phyloP scores from a whole-genome alignment of 1,140 invertebrate species.

The Musca vetustissima region DNA sequence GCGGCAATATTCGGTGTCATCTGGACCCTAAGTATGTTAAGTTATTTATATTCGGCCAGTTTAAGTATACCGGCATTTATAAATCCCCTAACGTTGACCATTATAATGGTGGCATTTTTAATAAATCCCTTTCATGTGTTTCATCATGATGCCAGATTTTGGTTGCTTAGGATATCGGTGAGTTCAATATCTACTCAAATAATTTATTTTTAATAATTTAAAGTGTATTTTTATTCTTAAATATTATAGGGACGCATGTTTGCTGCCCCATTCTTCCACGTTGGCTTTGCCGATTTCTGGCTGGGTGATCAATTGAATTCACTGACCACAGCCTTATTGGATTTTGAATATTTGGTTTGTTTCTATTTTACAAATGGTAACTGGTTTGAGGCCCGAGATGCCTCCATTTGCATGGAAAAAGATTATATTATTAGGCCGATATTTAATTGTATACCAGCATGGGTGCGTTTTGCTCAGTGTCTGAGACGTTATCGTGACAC shows the following conservation, averaged over 20 bases:
- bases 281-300: conserved; percentile 99
- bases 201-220: neutral
- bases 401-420: conserved; percentile 65
- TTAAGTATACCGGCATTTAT: conserved; percentile 89
- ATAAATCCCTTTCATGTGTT: conserved; percentile 94
- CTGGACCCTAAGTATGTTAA: conserved; percentile 83
- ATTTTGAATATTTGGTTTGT: conserved; percentile 91
- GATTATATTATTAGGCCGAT: conserved; percentile 72
- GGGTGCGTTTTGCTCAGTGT: conserved; percentile 98
- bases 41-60: conserved; percentile 80
- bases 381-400: conserved; percentile 66
- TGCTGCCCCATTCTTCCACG: conserved; percentile 91
- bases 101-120: conserved; percentile 86
- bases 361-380: conserved; percentile 77
- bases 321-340: conserved; percentile 83
- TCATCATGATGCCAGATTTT: conserved; percentile 85
- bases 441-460: conserved; percentile 90
- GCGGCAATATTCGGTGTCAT: conserved; percentile 93
- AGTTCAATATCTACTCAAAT: conserved; percentile 57
- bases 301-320: conserved; percentile 98
- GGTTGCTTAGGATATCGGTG: conserved; percentile 76
- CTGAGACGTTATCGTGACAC: conserved; percentile 89
- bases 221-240: conserved; percentile 14
- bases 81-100: conserved; percentile 83
- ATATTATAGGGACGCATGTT: conserved; percentile 76